These are phyloP conservation scores for Ephialtes manifestator DNA, from an alignment of 2,888 invertebrate species.

Conservation along the genomic window DNA sequence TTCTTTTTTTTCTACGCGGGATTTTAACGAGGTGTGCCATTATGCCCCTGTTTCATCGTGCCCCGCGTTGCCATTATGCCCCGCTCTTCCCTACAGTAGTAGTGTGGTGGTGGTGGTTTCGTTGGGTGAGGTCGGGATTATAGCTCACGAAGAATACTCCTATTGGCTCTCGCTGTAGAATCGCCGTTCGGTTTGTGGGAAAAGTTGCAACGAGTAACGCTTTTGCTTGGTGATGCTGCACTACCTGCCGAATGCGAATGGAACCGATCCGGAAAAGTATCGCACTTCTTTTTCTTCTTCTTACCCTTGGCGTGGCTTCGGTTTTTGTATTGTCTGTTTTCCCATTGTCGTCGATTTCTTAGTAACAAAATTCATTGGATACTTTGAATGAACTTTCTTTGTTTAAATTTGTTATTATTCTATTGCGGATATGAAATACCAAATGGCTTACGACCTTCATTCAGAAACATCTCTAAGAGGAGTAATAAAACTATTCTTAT, in stretches of 20 bases:
- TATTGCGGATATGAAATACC: background rate
- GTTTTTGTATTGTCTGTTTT: conserved; percentile 1
- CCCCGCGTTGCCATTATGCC: too few species aligned
- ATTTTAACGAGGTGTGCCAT: too few species aligned
- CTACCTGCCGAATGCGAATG: background rate
- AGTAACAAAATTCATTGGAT: background rate
- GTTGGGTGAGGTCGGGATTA: conserved; percentile 62
- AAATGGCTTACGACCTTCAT: background rate
- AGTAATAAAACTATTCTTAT: background rate
- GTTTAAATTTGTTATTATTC: background rate
- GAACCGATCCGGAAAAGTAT: conserved; percentile 4
- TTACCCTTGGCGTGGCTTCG: background rate
- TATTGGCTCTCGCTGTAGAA: conserved; percentile 17
- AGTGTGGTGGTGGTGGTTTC: background rate
- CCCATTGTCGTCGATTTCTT: background rate
- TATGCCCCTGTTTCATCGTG: too few species aligned
- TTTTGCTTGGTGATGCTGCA: background rate
- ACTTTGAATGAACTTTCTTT: background rate
- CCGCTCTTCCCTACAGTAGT: too few species aligned
- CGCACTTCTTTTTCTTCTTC: conserved; percentile 17
- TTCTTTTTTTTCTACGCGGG: too few species aligned
- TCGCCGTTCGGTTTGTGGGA: background rate
- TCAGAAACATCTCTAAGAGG: background rate
- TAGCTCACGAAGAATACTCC: conserved; percentile 39
- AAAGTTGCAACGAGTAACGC: conserved; percentile 30